Evolutionary conservation across 1,140 invertebrate genomes (phyloP), one percentile per base, ranked within the genome.

Genomic region (Ceratina calcarata): DNA sequence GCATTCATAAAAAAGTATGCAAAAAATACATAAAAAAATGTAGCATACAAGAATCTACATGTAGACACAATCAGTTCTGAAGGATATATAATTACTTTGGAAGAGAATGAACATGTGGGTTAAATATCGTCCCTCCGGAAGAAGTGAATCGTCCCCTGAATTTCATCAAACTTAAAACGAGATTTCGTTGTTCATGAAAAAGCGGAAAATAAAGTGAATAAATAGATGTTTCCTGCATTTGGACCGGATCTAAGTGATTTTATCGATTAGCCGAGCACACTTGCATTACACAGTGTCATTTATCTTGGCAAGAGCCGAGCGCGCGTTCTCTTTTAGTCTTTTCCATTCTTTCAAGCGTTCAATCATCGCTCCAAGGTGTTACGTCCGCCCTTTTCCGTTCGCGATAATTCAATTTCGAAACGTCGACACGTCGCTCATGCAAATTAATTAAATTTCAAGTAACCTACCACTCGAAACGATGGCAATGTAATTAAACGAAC

Each of bases 241-340:
- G 20, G 77, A 57, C 67, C 55, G 83, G 85, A 81, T 83, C 76
- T 69, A 74, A 74, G 45, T 55, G 75, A 76, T 71, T 67, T 68
- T 60, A 72, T 55, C 71, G 60, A 80, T 83, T 80, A 80, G 68
- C 72, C 49, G 16, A 76, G 60, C 57, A 49, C 60, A 65, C 15
- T 82, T 53, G 66, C 70, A 66, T 75, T 71, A 58, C 65, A 53
- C 13, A 61, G 51, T 70, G n/a, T 57, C 71, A 81, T 83, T 81
- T 81, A 73, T 81, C 79, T 69, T 66, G 71, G 66, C 69, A 55
- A 67, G 74, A 64, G 69, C 49, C 32, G 16, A 15, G 18, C 10
- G 8, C 6, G 37, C 37, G 37, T n/a, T 16, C 3, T 20, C 20
- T 7, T n/a, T n/a, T n/a, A n/a, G n/a, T n/a, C n/a, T n/a, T 18